These are phyloP conservation scores for Euplexia lucipara DNA, from an alignment of 2,888 invertebrate genomes.

Conservation along the genomic window DNA sequence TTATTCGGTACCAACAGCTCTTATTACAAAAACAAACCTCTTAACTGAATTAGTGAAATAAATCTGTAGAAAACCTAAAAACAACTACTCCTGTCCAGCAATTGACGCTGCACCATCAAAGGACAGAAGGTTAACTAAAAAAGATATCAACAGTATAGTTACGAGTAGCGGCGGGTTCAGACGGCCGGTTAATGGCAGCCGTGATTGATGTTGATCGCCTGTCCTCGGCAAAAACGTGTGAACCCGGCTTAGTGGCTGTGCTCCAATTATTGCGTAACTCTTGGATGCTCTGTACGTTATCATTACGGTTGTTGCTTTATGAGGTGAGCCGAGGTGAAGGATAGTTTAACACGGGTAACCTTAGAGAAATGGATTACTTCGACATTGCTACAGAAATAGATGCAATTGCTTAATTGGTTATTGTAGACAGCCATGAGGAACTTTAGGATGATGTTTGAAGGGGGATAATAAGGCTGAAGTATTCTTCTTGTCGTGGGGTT, in stretches of 20 bases:
- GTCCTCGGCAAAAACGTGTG: slow-evolving; percentile 71
- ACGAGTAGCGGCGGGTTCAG: slow-evolving; percentile 62
- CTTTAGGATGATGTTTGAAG: background rate
- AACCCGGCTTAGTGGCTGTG: slow-evolving; percentile 64
- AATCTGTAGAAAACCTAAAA: slow-evolving; percentile 17
- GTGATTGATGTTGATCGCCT: slow-evolving; percentile 68
- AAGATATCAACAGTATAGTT: slow-evolving; percentile 65
- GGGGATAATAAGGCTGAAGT: background rate
- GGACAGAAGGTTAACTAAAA: slow-evolving; percentile 61
- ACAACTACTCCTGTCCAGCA: slow-evolving; percentile 21
- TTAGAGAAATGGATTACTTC: slow-evolving; percentile 7
- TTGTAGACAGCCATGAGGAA: background rate
- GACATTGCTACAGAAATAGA: background rate
- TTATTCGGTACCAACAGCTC: background rate
- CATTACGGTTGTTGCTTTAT: slow-evolving; percentile 60
- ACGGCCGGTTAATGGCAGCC: slow-evolving; percentile 59
- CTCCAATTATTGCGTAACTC: slow-evolving; percentile 72
- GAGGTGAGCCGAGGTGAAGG: slow-evolving; percentile 52
- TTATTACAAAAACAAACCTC: background rate
- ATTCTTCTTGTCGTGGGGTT: no score
- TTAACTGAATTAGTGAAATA: slow-evolving; percentile 10
- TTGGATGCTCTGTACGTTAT: slow-evolving; percentile 55
- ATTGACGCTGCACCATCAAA: slow-evolving; percentile 45
- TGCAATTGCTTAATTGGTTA: background rate
- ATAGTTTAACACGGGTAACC: slow-evolving; percentile 22